Evolutionary conservation across 2,888 invertebrate species (phyloP).

Genomic region (Hermaeophaga mercurialis): DNA sequence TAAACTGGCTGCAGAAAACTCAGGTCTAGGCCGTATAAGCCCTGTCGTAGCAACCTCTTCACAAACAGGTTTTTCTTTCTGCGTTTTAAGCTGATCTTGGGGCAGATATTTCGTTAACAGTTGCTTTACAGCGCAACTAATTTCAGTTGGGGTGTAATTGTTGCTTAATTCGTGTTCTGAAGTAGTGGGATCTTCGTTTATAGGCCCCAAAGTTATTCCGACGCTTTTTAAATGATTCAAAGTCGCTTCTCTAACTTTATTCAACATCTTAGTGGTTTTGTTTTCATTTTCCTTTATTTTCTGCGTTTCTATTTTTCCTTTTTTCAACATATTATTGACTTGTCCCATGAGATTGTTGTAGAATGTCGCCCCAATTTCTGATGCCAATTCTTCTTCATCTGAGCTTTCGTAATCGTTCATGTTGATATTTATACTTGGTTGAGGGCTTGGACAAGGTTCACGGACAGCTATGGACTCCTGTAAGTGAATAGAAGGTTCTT

Average conservation of each 20-base stretch:
- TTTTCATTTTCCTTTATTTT: conserved; percentile 25
- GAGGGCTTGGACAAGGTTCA: conserved; percentile 57
- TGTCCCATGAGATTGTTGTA: conserved; percentile 72
- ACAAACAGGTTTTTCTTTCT: conserved; percentile 15
- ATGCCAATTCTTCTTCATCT: conserved; percentile 58
- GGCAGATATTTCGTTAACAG: conserved; percentile 63
- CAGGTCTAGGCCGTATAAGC: conserved; percentile 54
- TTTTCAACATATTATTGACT: conserved; percentile 62
- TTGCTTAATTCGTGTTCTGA: conserved; percentile 24
- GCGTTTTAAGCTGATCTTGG: conserved; percentile 55
- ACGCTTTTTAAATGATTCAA: conserved; percentile 53
- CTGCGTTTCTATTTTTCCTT: conserved; percentile 50
- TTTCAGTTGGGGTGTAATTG: conserved; percentile 52
- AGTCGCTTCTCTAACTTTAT: conserved; percentile 53
- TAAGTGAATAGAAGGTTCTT: conserved; percentile 49
- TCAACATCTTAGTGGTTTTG: conserved; percentile 45
- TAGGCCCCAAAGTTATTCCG: conserved; percentile 48
- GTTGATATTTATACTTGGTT: conserved; percentile 61
- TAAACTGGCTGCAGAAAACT: conserved; percentile 74
- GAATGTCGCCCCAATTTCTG: conserved; percentile 71
- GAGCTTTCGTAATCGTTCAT: conserved; percentile 59
- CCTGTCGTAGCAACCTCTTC: conserved; percentile 31
- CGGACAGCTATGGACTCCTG: conserved; percentile 49
- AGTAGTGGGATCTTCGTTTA: conserved; percentile 39
- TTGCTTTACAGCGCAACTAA: conserved; percentile 63